phyloP scores from a whole-genome alignment of 2,888 invertebrate genomes.

The Leucophenga montana region DNA sequence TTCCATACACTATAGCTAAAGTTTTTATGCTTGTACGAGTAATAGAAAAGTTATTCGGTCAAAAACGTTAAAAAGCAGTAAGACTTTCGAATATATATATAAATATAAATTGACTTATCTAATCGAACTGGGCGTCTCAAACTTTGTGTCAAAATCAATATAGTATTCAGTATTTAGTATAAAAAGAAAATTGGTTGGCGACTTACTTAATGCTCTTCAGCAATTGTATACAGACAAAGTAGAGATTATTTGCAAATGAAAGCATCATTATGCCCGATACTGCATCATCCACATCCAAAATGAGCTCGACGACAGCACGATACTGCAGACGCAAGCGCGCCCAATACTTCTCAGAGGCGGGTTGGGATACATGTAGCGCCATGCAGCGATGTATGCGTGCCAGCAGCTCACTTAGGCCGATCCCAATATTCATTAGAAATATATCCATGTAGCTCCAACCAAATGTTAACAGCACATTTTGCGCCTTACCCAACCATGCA shows the following conservation, averaged over 20 bases:
- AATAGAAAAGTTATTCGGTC: too few species aligned
- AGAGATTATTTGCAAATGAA: slow-evolving; percentile 76
- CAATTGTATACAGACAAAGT: slow-evolving; percentile 76
- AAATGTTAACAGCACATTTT: slow-evolving; percentile 79
- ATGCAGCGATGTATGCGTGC: slow-evolving; percentile 76
- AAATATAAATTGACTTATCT: too few species aligned
- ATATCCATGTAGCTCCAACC: slow-evolving; percentile 84
- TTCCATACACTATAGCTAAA: too few species aligned
- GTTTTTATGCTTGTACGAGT: too few species aligned
- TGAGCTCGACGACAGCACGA: slow-evolving; percentile 74
- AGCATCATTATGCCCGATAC: slow-evolving; percentile 75
- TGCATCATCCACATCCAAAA: slow-evolving; percentile 73
- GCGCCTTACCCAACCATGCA: slow-evolving; percentile 65
- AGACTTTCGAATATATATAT: too few species aligned
- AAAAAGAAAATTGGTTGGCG: too few species aligned
- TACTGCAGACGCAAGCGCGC: slow-evolving; percentile 74
- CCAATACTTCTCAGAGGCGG: slow-evolving; percentile 73
- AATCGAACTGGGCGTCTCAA: too few species aligned
- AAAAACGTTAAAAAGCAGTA: too few species aligned
- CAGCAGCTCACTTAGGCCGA: slow-evolving; percentile 79
- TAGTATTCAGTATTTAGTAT: too few species aligned
- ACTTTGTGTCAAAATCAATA: too few species aligned
- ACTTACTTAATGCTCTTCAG: slow-evolving; percentile 74
- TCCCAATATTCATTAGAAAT: slow-evolving; percentile 80
- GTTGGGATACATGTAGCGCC: slow-evolving; percentile 52